Base-by-base conservation (phyloP, 2,888 invertebrate species). In the Geophilus truncorum region DNA sequence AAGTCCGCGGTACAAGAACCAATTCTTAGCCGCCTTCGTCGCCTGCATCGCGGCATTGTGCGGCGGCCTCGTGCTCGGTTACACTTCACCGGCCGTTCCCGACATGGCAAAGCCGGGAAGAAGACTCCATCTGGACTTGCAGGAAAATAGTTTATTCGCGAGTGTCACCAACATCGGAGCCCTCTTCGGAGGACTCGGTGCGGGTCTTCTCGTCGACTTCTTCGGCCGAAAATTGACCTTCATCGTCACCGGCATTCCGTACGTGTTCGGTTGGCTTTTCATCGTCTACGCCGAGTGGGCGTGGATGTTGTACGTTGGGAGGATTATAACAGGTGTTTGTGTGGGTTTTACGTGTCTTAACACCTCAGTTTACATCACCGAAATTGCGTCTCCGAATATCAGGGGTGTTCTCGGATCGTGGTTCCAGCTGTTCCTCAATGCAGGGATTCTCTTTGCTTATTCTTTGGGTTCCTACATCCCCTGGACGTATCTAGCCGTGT, bases 341-440 rank as follows among this genome's bases (percentile, higher is more conserved):
- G 94, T 95, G 18, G 95, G 96, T 57, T 89, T 97, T 81, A 92
- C 93, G 1, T 95, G 95, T 0, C 90, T 97, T 1, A 92, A 94
- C 21, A 90, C 94, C 83, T 97, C 97, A 0, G 95, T 97, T 0
- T 98, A 97, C 86, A 90, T 98, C 80, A 96, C 96, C 40, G 98
- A 98, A 88, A 94, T 95, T 0, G 90, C 97, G 36, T 95, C 97
- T 86, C 93, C 96, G 0, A 94, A 96, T 89, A 93, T 96, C 10
- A 90, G 98, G 82, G 98, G 98, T 7, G 92, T 94, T 15, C 89
- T 98, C 36, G 97, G 97, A 3, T 93, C 94, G 78, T 94, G 92
- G 85, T 95, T 95, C 86, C 97, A 97, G 86, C 87, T 97, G 40
- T 92, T 94, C 91, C 89, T 96, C 81, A 93, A 93, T 0, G 86